Conservation (phyloP, 2,888 invertebrate species). For the Tortricodes alternella region DNA sequence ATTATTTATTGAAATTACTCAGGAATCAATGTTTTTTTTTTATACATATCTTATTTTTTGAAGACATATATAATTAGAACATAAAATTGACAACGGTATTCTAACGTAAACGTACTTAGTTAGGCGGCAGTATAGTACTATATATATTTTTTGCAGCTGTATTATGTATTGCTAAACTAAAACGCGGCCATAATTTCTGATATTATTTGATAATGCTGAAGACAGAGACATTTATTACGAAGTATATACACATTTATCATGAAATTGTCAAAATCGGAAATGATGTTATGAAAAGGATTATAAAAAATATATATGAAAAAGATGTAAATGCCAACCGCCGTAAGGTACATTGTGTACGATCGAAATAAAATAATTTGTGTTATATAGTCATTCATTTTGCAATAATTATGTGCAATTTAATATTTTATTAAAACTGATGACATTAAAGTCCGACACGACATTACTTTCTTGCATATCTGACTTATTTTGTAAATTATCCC, state of each 20-base stretch:
- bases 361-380: background rate
- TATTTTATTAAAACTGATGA: background rate
- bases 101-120: constrained; percentile 18
- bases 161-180: constrained; percentile 55
- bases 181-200: constrained; percentile 66
- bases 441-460: background rate
- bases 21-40: background rate
- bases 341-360: background rate
- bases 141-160: constrained; percentile 74
- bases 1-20: background rate
- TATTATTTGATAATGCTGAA: constrained; percentile 24
- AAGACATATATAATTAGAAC: background rate
- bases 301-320: background rate
- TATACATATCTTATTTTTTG: background rate
- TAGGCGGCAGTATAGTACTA: constrained; percentile 39
- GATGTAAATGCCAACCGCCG: background rate
- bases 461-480: too few species aligned
- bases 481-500: too few species aligned
- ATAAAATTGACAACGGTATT: constrained; percentile 12
- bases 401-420: background rate
- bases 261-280: background rate
- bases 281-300: background rate
- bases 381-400: background rate
- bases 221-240: constrained; percentile 20
- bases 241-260: background rate